A percentile compares a stretch with the other conserved stretches of the same genome.
phyloP scores from a whole-genome alignment of 2,888 invertebrate species.

The Corythucha ciliata region DNA sequence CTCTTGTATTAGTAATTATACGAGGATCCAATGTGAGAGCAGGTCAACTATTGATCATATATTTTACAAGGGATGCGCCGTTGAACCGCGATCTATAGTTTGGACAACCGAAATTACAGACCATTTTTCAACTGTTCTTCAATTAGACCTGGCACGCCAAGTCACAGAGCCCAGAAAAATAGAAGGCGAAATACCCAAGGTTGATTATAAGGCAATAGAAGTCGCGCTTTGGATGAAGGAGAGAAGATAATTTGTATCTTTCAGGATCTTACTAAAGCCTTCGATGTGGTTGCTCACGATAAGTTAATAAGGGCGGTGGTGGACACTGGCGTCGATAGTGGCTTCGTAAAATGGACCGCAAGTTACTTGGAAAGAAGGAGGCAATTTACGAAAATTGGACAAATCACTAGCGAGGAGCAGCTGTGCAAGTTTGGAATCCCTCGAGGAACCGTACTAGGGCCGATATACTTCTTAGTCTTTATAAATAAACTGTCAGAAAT shows the following conservation, averaged over 20 bases:
- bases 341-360: not conserved
- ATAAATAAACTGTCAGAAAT: slow-evolving; percentile 1
- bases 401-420: not conserved
- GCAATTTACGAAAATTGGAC: not conserved
- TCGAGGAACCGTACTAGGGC: not conserved
- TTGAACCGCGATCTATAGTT: too few species aligned
- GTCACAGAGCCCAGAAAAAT: too few species aligned
- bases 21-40: too few species aligned
- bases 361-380: not conserved
- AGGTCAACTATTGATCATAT: too few species aligned
- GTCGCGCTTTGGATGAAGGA: not conserved
- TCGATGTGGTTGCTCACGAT: not conserved
- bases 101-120: too few species aligned
- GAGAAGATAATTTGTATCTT: not conserved
- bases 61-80: too few species aligned
- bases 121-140: too few species aligned
- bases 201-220: not conserved
- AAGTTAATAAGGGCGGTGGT: not conserved
- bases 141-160: too few species aligned
- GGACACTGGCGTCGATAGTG: not conserved
- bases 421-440: not conserved
- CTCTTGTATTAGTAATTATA: too few species aligned
- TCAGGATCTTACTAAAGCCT: not conserved
- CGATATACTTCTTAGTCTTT: not conserved
- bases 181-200: too few species aligned